Evolutionary conservation across 2,797 vertebrate species (phyloP).

Genomic region (Glyptemys insculpta): DNA sequence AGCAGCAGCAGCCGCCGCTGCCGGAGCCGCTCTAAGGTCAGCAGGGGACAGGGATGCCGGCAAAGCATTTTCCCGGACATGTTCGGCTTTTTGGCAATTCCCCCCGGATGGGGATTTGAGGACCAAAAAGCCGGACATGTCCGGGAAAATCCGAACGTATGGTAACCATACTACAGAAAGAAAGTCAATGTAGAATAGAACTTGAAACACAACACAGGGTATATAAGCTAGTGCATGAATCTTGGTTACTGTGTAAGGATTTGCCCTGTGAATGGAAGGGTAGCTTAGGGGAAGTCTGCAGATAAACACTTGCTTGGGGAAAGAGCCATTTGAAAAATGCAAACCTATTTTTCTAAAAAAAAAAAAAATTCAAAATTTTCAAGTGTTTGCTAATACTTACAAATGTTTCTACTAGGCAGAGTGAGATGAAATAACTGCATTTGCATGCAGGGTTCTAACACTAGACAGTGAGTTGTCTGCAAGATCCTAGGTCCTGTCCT

Average conservation of each 20-base stretch:
- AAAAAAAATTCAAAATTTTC: no score
- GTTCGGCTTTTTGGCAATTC: no score
- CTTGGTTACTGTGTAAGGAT: background rate
- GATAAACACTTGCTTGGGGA: background rate
- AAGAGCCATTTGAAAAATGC: background rate
- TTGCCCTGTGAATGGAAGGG: background rate
- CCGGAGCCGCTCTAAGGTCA: no score
- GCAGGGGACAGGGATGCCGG: no score
- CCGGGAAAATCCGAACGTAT: no score
- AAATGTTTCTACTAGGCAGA: background rate
- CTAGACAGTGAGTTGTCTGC: background rate
- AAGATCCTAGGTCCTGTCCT: background rate
- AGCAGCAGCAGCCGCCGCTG: no score
- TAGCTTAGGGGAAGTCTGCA: background rate
- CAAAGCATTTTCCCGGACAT: no score
- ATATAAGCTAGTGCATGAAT: background rate
- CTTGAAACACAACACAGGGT: background rate
- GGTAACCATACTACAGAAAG: background rate
- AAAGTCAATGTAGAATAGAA: background rate
- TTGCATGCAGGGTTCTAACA: background rate
- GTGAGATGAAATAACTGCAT: background rate
- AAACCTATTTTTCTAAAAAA: background rate
- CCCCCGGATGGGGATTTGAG: no score
- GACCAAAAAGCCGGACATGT: no score
- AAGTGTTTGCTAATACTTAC: background rate